Conservation (phyloP, 2,888 invertebrate species). For the Latrodectus elegans region DNA sequence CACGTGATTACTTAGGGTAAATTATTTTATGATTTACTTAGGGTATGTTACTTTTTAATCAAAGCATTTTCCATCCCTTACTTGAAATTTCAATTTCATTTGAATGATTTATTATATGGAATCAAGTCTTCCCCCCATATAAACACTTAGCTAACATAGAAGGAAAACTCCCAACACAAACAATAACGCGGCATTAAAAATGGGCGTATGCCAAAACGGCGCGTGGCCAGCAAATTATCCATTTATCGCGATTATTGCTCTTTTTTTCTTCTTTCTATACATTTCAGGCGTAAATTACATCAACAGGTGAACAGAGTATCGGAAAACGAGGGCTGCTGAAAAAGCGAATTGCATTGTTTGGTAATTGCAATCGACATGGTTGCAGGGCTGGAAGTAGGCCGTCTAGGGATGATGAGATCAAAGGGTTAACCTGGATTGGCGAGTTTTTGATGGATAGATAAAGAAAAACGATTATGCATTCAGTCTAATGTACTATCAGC, state of each 20-base stretch:
- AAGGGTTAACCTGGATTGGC: conserved; percentile 53
- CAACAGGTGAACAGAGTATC: not conserved
- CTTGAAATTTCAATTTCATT: not conserved
- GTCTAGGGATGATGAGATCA: conserved; percentile 49
- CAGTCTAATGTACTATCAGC: not conserved
- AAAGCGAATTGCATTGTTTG: conserved; percentile 36
- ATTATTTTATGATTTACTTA: too few relatives aligned
- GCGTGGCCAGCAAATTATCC: conserved; percentile 43
- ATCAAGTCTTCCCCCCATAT: not conserved
- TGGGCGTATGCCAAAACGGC: conserved; percentile 16
- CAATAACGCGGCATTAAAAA: not conserved
- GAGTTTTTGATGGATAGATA: conserved; percentile 9
- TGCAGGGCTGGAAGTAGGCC: conserved; percentile 23
- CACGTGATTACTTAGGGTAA: too few relatives aligned
- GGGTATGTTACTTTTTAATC: too few relatives aligned
- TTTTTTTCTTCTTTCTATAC: conserved; percentile 8
- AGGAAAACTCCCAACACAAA: not conserved
- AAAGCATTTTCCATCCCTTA: too few relatives aligned
- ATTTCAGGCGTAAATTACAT: conserved; percentile 21
- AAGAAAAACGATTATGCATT: not conserved
- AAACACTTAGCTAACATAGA: not conserved
- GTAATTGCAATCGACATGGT: conserved; percentile 26
- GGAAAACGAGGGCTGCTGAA: not conserved
- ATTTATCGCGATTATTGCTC: conserved; percentile 19
- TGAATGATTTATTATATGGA: not conserved